These are phyloP conservation scores for Onychostruthus taczanowskii DNA, from an alignment of 2,113 vertebrate species.

Conservation along the genomic window DNA sequence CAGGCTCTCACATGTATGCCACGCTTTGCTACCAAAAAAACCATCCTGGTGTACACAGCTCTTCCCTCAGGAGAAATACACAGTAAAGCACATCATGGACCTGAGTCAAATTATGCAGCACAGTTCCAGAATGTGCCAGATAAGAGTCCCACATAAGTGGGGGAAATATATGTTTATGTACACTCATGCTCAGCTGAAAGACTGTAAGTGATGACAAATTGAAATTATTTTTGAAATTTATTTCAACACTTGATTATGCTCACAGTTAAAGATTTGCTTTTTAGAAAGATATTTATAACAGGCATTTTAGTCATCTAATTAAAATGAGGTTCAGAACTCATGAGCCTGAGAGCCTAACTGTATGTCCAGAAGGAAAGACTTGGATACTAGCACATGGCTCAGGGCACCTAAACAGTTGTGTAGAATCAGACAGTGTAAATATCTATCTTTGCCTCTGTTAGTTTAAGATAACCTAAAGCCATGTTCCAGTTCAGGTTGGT, in stretches of 20 bases:
- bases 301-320: slow-evolving; percentile 24
- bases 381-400: not conserved
- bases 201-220: not conserved
- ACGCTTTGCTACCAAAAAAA: not conserved
- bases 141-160: not conserved
- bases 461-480: not conserved
- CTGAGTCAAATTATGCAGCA: not conserved
- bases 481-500: not conserved
- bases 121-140: rapidly evolving
- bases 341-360: not conserved
- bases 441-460: not conserved
- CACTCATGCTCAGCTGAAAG: not conserved
- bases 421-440: not conserved
- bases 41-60: not conserved
- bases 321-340: not conserved
- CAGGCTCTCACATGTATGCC: not conserved
- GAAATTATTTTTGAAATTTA: slow-evolving; percentile 3
- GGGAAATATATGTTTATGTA: not conserved
- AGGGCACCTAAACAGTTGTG: not conserved
- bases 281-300: not conserved
- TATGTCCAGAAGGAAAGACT: not conserved
- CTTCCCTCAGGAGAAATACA: not conserved
- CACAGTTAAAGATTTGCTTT: not conserved
- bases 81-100: not conserved
- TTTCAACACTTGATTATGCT: not conserved